These are phyloP conservation scores for Mesorhabditis sp. DNA, from an alignment of 2,888 invertebrate genomes.

Conservation along the genomic window DNA sequence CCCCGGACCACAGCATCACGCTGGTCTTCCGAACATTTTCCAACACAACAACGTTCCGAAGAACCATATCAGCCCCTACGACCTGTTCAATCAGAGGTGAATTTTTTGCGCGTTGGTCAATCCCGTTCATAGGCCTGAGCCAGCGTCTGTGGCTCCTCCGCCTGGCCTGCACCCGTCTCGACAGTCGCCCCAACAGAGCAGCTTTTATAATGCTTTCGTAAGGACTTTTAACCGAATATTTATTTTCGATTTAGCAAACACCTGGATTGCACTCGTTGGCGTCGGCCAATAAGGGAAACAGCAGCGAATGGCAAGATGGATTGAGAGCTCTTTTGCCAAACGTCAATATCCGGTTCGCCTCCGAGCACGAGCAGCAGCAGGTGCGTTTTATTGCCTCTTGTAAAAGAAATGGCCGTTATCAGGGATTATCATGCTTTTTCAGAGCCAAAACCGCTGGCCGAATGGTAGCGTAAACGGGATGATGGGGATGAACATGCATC, in stretches of 20 bases:
- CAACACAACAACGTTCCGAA: too few relatives aligned
- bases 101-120: too few relatives aligned
- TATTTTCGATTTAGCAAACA: neutral
- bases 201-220: too few relatives aligned
- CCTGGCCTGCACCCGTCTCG: constrained; percentile 19
- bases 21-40: too few relatives aligned
- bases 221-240: neutral
- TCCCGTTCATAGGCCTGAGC: neutral
- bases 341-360: constrained; percentile 50
- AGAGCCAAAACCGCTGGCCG: neutral
- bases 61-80: too few relatives aligned
- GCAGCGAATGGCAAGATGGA: constrained; percentile 36
- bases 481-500: neutral
- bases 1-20: too few relatives aligned
- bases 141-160: constrained; percentile 12
- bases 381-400: neutral
- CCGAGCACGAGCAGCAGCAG: constrained; percentile 20
- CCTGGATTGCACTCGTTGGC: neutral
- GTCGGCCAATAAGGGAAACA: constrained; percentile 13
- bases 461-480: neutral
- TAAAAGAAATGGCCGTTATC: neutral
- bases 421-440: neutral
- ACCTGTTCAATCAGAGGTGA: too few relatives aligned
- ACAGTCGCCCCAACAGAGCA: neutral
- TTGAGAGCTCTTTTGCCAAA: constrained; percentile 51